Base-by-base conservation (phyloP, 2,113 vertebrate species). In the Oenanthe oenanthe region DNA sequence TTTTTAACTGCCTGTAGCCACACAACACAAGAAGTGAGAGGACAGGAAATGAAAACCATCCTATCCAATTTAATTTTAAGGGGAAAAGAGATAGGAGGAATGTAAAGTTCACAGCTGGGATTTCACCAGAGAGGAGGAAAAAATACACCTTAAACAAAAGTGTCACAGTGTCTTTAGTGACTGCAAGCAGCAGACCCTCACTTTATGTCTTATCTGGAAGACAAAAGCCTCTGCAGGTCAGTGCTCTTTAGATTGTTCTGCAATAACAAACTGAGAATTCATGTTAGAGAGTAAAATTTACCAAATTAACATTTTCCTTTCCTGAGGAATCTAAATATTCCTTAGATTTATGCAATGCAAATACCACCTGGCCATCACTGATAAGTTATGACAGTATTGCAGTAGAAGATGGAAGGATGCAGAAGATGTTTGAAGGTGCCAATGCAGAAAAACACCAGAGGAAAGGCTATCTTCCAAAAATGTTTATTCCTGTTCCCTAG, bases 1-100 rank as follows among this genome's bases (percentile, higher is more conserved):
- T 92, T 92, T 92, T 95, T 62, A 66, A 82, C 89, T 79, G 93
- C 74, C 70, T 79, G 87, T 82, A 89, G 81, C 66, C 70, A 76
- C 62, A 88, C 32, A 91, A 75, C 74, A 85, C 34, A 60, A 94
- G 83, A 91, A 91, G 42, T 50, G 63, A 91, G 38, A 40, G 77
- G 66, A 89, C 50, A 95, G 87, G 67, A 97, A 94, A 97, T 97
- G 74, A 94, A 95, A 95, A 88, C 89, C 78, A 92, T 93, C 91
- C 92, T 67, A 92, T 70, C 63, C 94, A 95, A 95, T 94, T 95
- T 94, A 88, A 83, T 94, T 89, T 93, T 79, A 92, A 92, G 89
- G 74, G 73, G 56, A 92, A 92, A 89, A 81, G 17, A 87, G 83
- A 67, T 50, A 86, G 60, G 38, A 65, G 45, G 74, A 73, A 94